These are phyloP conservation scores for Drosophila buzzatii DNA, from an alignment of 2,888 invertebrate genomes.

Conservation along the genomic window DNA sequence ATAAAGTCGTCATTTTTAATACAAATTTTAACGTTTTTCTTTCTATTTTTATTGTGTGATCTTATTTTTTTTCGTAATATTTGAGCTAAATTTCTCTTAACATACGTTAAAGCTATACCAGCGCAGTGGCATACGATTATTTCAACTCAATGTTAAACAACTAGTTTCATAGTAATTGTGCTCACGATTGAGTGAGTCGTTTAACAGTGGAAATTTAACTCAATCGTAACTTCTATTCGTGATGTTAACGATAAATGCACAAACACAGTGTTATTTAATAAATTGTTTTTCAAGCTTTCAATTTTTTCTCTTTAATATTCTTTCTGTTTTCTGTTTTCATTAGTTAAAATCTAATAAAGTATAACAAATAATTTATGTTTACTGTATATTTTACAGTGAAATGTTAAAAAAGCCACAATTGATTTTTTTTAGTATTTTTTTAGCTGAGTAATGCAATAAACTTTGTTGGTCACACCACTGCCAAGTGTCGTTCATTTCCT, in stretches of 20 bases:
- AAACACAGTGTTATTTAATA: neutral
- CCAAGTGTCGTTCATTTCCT: conserved; percentile 40
- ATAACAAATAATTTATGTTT: no score
- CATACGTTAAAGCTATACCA: no score
- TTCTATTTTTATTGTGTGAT: neutral
- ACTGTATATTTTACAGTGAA: neutral
- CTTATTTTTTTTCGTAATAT: neutral
- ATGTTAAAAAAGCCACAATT: neutral
- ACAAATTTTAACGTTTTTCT: conserved; percentile 5
- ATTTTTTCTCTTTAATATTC: no score
- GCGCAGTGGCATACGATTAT: no score
- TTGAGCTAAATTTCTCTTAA: neutral
- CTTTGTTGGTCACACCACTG: conserved; percentile 31
- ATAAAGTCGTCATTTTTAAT: conserved; percentile 72
- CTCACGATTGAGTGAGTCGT: neutral
- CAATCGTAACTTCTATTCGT: no score
- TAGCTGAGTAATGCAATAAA: no score
- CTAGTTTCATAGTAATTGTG: no score
- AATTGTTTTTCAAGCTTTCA: neutral
- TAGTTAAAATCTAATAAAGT: no score
- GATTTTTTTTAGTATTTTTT: conserved; percentile 26
- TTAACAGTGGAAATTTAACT: neutral
- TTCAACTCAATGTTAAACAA: neutral
- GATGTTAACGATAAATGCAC: neutral
- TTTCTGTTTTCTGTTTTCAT: no score